Evolutionary conservation across 2,113 vertebrate genomes (phyloP).

Genomic region (Eulemur macaco): DNA sequence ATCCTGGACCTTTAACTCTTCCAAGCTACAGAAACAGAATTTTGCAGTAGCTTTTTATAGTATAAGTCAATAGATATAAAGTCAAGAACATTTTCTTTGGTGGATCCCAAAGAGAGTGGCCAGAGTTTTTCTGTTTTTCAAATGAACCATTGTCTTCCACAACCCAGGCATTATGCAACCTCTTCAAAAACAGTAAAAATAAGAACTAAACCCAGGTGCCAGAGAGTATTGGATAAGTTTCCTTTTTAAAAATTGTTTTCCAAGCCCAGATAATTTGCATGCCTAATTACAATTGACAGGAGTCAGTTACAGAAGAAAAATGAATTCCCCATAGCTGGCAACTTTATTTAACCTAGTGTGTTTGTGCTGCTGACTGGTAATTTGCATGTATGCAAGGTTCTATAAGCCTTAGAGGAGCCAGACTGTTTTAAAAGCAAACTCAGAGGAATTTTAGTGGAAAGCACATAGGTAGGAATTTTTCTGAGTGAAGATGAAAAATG

Average conservation of each 20-base stretch:
- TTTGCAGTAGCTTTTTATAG: neutral
- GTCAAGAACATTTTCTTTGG: constrained; percentile 14
- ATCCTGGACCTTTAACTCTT: neutral
- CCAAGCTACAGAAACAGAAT: neutral
- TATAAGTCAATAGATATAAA: neutral
- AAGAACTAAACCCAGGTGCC: neutral
- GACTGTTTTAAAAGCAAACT: neutral
- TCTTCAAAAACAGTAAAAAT: constrained; percentile 10
- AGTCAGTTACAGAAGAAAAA: constrained; percentile 19
- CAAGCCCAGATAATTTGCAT: neutral
- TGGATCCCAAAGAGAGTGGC: neutral
- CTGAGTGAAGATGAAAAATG: neutral
- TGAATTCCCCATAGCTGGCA: neutral
- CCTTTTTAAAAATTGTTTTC: neutral
- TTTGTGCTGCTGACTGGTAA: constrained; percentile 24
- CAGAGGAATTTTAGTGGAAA: neutral
- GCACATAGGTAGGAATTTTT: neutral
- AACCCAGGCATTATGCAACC: neutral
- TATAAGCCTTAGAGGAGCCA: neutral
- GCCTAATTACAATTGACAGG: constrained; percentile 47
- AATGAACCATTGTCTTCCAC: neutral
- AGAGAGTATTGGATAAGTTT: neutral
- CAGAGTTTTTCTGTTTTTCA: constrained; percentile 5
- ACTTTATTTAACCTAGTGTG: neutral
- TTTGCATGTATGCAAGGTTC: neutral